These are phyloP conservation scores for Boulengerochromis microlepis DNA, from an alignment of 2,113 vertebrate species.

Conservation along the genomic window DNA sequence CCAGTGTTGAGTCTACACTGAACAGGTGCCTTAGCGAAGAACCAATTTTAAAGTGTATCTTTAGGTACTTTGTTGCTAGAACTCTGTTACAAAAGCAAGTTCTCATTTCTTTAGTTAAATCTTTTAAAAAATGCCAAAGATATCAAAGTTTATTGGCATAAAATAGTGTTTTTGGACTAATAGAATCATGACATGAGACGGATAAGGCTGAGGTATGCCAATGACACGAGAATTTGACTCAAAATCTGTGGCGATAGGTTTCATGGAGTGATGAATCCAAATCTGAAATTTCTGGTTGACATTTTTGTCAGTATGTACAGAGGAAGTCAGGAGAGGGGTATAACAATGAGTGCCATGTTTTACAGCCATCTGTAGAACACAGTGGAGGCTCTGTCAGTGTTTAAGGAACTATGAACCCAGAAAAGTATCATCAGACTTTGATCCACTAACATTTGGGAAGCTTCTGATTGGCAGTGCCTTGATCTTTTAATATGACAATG, in stretches of 20 bases:
- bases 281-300: background rate
- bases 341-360: background rate
- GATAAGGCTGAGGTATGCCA: background rate
- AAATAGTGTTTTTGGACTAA: background rate
- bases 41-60: background rate
- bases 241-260: background rate
- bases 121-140: background rate
- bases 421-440: background rate
- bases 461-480: background rate
- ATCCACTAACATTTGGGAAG: background rate
- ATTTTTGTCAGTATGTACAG: background rate
- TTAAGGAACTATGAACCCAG: background rate
- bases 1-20: background rate
- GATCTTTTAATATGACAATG: background rate
- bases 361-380: background rate
- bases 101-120: background rate
- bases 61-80: background rate
- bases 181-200: background rate
- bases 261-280: background rate
- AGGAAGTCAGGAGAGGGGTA: background rate
- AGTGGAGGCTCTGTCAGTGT: background rate
- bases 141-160: background rate
- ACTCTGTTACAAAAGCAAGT: background rate
- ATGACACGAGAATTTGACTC: rapidly evolving
- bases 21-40: background rate